Base-by-base conservation (phyloP, 35 echinoderm and acorn worm species). In the Acanthaster planci region DNA sequence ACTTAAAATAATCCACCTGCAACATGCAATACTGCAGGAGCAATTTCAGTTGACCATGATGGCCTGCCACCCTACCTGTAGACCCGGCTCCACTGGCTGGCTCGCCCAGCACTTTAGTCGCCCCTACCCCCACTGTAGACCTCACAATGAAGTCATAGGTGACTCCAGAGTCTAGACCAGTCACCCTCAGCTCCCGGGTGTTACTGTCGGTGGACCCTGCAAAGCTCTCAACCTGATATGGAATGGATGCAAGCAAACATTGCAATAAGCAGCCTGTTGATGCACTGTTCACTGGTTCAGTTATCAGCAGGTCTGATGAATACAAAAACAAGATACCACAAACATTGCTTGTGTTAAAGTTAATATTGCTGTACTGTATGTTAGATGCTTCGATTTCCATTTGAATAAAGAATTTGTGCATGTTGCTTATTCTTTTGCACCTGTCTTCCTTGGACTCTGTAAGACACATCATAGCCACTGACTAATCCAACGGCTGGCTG, bases 141-240 rank as follows among this genome's bases (percentile, higher is more conserved):
- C 0, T 77, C n/a, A 86, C 40, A 39, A 51, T 42, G 50, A 86
- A 51, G n/a, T 19, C 27, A 52, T 86, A 86, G 12, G 4, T 37
- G 22, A 51, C 76, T 78, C 75, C 84, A 21, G 84, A 51, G 47
- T 77, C 44, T 37, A 86, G 64, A 27, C 76, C 75, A 1, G 50
- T 78, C 12, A 86, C 72, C 40, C 78, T 76, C 21, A 50, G 16
- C 1, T 35, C 64, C 34, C 15, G 64, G 2, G 64, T 72, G 34
- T 72, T 72, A 34, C 26, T 72, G 64, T 72, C 64, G 18, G 64
- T 72, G 64, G 29, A 35, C 30, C 64, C 64, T 7, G 64, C 64
- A 30, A 8, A 31, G 30, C 64, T 72, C 64, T 35, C 29, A 7
- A 16, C 29, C 64, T 72, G 64, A 29, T 60, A 7, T 16, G 5